A percentile compares a stretch with the other conserved stretches of the same genome.
phyloP scores from a whole-genome alignment of 1,140 invertebrate genomes.

The Trachelipus rathkii region DNA sequence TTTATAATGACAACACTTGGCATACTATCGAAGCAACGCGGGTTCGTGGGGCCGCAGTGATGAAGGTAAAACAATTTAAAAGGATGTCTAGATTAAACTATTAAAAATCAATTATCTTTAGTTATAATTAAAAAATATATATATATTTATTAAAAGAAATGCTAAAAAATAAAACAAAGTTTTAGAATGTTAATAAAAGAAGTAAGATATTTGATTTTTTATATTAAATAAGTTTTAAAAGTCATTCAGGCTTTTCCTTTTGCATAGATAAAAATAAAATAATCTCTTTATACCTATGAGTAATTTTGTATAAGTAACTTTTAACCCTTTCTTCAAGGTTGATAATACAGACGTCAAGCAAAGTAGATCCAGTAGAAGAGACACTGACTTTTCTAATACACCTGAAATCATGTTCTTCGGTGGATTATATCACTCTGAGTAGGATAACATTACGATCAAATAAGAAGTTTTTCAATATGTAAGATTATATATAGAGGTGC shows the following conservation, averaged over 20 bases:
- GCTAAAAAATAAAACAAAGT: too few relatives aligned
- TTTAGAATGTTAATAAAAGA: too few relatives aligned
- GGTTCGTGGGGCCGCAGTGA: slow-evolving; percentile 59
- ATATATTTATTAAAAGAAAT: too few relatives aligned
- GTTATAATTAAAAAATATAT: too few relatives aligned
- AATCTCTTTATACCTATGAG: too few relatives aligned
- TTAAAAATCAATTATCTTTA: too few relatives aligned
- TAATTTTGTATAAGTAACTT: too few relatives aligned
- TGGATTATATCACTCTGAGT: slow-evolving; percentile 71
- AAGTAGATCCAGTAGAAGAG: slow-evolving; percentile 50
- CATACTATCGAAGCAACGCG: slow-evolving; percentile 70
- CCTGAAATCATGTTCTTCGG: slow-evolving; percentile 71
- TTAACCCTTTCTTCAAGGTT: slow-evolving; percentile 45
- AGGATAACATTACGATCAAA: slow-evolving; percentile 62
- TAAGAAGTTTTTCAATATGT: slow-evolving; percentile 79
- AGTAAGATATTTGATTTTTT: too few relatives aligned
- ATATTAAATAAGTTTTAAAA: too few relatives aligned
- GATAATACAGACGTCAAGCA: slow-evolving; percentile 47
- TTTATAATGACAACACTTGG: slow-evolving; percentile 79
- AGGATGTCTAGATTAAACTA: slow-evolving; percentile 48
- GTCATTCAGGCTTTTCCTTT: too few relatives aligned
- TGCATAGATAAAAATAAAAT: too few relatives aligned
- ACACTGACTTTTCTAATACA: slow-evolving; percentile 47
- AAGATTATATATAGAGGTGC: too few relatives aligned
- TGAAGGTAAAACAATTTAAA: slow-evolving; percentile 62